Percentiles rank a stretch among this genome's conserved stretches.
phyloP scores from a whole-genome alignment of 1,140 invertebrate genomes.

The Pseudomyrmex flavicornis region DNA sequence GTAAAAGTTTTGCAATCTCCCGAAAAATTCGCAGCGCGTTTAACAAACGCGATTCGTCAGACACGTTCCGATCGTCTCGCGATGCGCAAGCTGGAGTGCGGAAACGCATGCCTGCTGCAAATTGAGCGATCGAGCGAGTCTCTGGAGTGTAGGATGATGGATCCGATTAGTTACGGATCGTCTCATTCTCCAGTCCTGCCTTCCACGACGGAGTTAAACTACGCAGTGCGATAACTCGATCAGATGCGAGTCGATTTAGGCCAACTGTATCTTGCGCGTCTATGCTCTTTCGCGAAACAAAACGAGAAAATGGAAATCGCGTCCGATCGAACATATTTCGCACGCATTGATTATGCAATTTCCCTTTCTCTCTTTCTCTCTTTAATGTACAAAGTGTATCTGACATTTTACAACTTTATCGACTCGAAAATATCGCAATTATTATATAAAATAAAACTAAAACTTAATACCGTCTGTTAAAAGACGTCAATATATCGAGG shows the following conservation, averaged over 20 bases:
- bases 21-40: too few relatives aligned
- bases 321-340: background rate
- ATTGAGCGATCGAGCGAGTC: conserved; percentile 49
- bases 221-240: conserved; percentile 51
- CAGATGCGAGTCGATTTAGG: conserved; percentile 25
- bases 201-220: conserved; percentile 66
- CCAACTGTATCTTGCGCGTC: too few relatives aligned
- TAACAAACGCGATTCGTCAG: too few relatives aligned
- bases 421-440: background rate
- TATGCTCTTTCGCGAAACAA: background rate
- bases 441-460: background rate
- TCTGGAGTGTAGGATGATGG: conserved; percentile 63
- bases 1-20: too few relatives aligned
- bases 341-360: background rate
- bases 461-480: background rate
- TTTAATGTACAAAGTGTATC: background rate
- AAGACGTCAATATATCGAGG: too few relatives aligned
- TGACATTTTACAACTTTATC: background rate
- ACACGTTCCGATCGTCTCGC: too few relatives aligned
- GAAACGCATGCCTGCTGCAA: conserved; percentile 19
- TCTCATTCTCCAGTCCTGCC: conserved; percentile 59
- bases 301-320: background rate
- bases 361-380: background rate
- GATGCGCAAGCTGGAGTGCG: background rate
- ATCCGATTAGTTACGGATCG: conserved; percentile 77